Evolutionary conservation across 2,113 vertebrate species (phyloP).

Genomic region (Sebastes schlegelii): DNA sequence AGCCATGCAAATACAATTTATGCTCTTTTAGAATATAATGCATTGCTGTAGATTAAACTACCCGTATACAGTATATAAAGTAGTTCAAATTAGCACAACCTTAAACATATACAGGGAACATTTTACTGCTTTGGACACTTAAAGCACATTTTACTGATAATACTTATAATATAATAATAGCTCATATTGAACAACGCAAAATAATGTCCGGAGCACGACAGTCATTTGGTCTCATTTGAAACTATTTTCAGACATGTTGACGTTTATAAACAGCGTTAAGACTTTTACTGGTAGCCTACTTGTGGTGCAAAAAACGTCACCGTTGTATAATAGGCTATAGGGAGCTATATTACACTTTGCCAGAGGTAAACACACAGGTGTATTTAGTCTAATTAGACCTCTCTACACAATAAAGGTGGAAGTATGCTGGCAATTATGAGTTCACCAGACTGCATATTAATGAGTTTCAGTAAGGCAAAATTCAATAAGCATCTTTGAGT

Average conservation of each 20-base stretch:
- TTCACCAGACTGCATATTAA: neutral
- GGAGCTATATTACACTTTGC: neutral
- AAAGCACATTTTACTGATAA: no score
- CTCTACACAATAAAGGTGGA: neutral
- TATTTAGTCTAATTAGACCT: constrained; percentile 6
- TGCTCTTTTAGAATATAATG: no score
- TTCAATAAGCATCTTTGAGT: no score
- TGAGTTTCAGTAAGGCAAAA: no score
- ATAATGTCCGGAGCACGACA: neutral
- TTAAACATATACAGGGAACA: no score
- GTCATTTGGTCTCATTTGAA: neutral
- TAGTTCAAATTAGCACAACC: no score
- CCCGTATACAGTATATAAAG: no score
- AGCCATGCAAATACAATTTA: no score
- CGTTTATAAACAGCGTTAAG: neutral
- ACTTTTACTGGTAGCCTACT: neutral
- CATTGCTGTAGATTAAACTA: no score
- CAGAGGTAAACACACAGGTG: neutral
- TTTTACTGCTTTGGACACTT: no score
- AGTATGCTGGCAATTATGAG: neutral
- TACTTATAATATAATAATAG: no score
- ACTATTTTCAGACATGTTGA: neutral
- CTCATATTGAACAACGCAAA: neutral
- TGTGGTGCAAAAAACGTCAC: neutral
- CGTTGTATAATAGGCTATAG: neutral